Evolutionary conservation across 1,140 invertebrate genomes (phyloP), one percentile per base, ranked within the genome.

Genomic region (Dolichoris vasculosae): DNA sequence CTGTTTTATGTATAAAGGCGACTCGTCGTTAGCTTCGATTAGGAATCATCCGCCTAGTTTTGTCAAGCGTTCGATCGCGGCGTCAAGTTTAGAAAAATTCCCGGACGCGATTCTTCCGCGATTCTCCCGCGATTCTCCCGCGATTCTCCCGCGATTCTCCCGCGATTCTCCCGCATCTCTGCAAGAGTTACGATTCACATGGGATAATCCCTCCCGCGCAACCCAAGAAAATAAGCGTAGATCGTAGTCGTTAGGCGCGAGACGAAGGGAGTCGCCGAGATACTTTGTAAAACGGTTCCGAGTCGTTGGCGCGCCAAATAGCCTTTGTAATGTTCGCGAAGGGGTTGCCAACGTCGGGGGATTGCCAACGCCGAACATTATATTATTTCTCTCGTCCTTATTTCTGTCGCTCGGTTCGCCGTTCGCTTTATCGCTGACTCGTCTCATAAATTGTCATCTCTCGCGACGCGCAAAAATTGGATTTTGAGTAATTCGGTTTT

Each of bases 281-380:
- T 87, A 88, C 86, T 87, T 87, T 87, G 88, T 89, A 78, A 82
- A 86, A 63, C 86, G 83, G 85, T 87, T 88, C 78, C 82, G 85
- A 87, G 82, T 87, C 84, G 87, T 87, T 87, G 84, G 86, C 86
- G 86, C 86, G 86, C 88, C 86, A 88, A 89, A 89, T 89, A 89
- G 87, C 82, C 84, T 85, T 86, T 87, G 81, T 86, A 86, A 87
- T 83, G 86, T 86, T 59, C 83, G 84, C 87, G 83, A 83, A 79
- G 86, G 85, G 84, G 67, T 75, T 81, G 75, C 82, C 82, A 51
- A 80, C 83, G 83, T 79, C 63, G 59, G 83, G 55, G 23, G 55
- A 20, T 59, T n/a, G n/a, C n/a, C n/a, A n/a, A n/a, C n/a, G n/a
- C n/a, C n/a, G n/a, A n/a, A n/a, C n/a, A n/a, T n/a, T n/a, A n/a